These are phyloP conservation scores for Slavum lentiscoides DNA, from an alignment of 2,888 invertebrate species.

Conservation along the genomic window DNA sequence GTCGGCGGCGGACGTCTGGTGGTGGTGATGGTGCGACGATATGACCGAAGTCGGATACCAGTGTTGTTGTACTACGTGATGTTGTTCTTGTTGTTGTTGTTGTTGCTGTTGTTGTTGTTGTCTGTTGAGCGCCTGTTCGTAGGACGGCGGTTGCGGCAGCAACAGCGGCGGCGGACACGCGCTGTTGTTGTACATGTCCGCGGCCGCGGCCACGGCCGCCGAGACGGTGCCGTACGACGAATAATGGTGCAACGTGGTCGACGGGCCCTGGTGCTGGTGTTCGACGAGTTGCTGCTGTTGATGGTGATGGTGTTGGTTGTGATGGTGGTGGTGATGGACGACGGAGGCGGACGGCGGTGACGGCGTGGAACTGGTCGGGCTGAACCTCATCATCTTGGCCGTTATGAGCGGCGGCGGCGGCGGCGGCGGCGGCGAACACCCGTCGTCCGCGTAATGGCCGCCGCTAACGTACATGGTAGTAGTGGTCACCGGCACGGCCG, in stretches of 20 bases:
- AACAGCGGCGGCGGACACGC: neutral
- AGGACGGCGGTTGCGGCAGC: conserved; percentile 25
- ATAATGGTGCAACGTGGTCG: conserved; percentile 36
- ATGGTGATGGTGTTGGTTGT: conserved; percentile 18
- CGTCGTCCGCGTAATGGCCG: conserved; percentile 28
- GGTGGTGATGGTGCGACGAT: conserved; percentile 20
- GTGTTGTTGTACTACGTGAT: neutral
- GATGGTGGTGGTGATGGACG: neutral
- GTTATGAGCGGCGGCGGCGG: neutral
- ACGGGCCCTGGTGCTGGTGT: conserved; percentile 26
- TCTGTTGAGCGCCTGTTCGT: conserved; percentile 35
- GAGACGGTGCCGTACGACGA: conserved; percentile 13
- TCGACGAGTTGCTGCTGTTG: conserved; percentile 17
- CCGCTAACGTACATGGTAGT: neutral
- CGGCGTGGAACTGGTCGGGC: conserved; percentile 43
- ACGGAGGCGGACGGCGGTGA: conserved; percentile 30
- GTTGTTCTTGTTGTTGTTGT: neutral
- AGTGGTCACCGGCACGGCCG: neutral
- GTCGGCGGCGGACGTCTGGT: neutral
- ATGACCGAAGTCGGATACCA: conserved; percentile 13
- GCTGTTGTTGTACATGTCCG: conserved; percentile 10
- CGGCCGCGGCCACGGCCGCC: conserved; percentile 7
- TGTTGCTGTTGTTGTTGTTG: neutral
- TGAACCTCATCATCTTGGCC: conserved; percentile 23
- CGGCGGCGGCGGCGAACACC: neutral